These are phyloP conservation scores for Procambarus virginalis DNA, from an alignment of 1,140 invertebrate species.

Conservation along the genomic window DNA sequence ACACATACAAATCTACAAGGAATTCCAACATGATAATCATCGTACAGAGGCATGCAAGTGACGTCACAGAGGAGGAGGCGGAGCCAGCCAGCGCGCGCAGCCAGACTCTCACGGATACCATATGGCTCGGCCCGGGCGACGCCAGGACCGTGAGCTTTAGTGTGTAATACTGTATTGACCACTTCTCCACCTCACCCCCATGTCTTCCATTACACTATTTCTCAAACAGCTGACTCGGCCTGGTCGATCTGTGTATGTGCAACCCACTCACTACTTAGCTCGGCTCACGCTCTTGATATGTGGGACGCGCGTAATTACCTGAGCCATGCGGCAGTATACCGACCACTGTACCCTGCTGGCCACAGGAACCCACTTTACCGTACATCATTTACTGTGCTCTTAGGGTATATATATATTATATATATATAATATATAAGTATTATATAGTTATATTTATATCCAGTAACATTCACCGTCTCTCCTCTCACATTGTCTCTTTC, in stretches of 20 bases:
- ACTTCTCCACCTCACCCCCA: neutral
- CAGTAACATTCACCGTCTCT: too few relatives aligned
- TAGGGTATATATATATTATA: too few relatives aligned
- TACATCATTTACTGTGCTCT: too few relatives aligned
- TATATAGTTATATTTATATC: too few relatives aligned
- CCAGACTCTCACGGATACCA: constrained; percentile 47
- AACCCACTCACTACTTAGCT: neutral
- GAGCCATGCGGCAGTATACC: too few relatives aligned
- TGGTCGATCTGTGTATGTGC: constrained; percentile 5
- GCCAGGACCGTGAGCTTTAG: constrained; percentile 38
- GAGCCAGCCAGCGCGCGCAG: constrained; percentile 8
- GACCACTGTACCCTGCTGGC: too few relatives aligned
- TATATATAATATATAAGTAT: too few relatives aligned
- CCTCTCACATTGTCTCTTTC: too few relatives aligned
- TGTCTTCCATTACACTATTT: constrained; percentile 25
- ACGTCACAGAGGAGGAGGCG: constrained; percentile 28
- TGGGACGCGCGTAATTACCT: neutral
- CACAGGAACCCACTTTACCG: too few relatives aligned
- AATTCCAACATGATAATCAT: constrained; percentile 2
- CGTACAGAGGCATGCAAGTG: constrained; percentile 43
- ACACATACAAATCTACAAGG: too few relatives aligned
- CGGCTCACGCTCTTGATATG: neutral
- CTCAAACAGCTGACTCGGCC: constrained; percentile 14
- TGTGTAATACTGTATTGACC: constrained; percentile 46
- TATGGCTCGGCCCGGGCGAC: constrained; percentile 6